phyloP scores from a whole-genome alignment of 2,797 vertebrate genomes.

The Eospalax fontanierii region DNA sequence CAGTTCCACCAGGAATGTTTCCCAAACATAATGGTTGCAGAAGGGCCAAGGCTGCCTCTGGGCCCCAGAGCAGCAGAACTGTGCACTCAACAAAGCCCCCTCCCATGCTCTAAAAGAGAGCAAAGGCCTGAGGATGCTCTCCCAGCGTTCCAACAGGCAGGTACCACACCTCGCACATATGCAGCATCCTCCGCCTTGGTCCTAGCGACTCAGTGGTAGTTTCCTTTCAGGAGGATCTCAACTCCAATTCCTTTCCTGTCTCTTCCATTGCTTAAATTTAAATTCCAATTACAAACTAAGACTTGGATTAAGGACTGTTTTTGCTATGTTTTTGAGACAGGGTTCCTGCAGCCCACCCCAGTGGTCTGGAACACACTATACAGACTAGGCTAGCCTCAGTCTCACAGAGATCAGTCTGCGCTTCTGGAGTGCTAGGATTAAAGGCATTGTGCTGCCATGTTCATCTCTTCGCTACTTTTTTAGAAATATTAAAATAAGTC shows the following conservation, averaged over 20 bases:
- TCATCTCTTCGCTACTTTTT: too few relatives aligned
- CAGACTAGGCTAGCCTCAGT: too few relatives aligned
- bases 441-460: too few relatives aligned
- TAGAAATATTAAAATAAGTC: constrained; percentile 56
- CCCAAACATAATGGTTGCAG: neutral
- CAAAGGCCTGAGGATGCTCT: neutral
- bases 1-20: neutral
- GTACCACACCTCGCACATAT: neutral
- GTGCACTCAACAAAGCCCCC: neutral
- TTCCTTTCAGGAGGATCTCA: neutral
- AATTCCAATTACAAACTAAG: neutral
- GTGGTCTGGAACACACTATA: too few relatives aligned
- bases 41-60: neutral
- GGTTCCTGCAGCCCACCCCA: too few relatives aligned
- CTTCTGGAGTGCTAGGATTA: too few relatives aligned
- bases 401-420: too few relatives aligned
- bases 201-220: too few relatives aligned
- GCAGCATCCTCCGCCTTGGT: neutral
- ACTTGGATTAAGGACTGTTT: neutral
- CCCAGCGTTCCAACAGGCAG: neutral
- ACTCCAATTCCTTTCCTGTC: neutral
- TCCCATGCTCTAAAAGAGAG: neutral
- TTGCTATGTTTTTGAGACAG: neutral
- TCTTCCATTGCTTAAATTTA: neutral
- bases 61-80: neutral